These are phyloP conservation scores for Perccottus glenii DNA, from an alignment of 2,113 vertebrate species.

Conservation along the genomic window DNA sequence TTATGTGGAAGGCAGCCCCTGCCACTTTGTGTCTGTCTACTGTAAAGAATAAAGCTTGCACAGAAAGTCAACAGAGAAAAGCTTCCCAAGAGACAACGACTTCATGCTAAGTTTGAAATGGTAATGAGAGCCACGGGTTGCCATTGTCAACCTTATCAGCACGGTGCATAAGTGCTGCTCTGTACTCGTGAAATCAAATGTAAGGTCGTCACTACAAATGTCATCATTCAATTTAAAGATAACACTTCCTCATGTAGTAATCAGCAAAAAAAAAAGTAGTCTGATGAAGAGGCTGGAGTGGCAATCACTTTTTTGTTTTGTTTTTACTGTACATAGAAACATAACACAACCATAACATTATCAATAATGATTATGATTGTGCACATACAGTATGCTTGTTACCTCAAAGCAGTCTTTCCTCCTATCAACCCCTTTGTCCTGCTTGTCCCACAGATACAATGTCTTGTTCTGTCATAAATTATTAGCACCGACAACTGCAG, in stretches of 20 bases:
- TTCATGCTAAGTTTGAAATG: constrained; percentile 20
- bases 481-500: no score
- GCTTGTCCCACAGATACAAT: no score
- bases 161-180: neutral
- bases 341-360: constrained; percentile 16
- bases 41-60: constrained; percentile 19
- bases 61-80: constrained; percentile 38
- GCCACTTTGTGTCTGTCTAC: constrained; percentile 35
- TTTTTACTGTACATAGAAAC: constrained; percentile 48
- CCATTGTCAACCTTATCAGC: constrained; percentile 27
- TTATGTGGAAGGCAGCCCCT: constrained; percentile 30
- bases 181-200: neutral
- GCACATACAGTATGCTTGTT: neutral
- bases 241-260: constrained; percentile 3
- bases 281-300: constrained; percentile 19
- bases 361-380: neutral
- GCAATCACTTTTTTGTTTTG: constrained; percentile 22
- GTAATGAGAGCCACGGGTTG: constrained; percentile 33
- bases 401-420: no score
- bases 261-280: constrained; percentile 5
- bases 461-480: no score
- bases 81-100: constrained; percentile 11
- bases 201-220: constrained; percentile 11
- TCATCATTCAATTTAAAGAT: constrained; percentile 4
- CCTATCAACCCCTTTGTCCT: no score